Percentiles rank a stretch among this genome's conserved stretches.
Evolutionary conservation across 53 echinoderm and acorn worm species (phyloP).

Genomic region (Hippasteria phrygiana): DNA sequence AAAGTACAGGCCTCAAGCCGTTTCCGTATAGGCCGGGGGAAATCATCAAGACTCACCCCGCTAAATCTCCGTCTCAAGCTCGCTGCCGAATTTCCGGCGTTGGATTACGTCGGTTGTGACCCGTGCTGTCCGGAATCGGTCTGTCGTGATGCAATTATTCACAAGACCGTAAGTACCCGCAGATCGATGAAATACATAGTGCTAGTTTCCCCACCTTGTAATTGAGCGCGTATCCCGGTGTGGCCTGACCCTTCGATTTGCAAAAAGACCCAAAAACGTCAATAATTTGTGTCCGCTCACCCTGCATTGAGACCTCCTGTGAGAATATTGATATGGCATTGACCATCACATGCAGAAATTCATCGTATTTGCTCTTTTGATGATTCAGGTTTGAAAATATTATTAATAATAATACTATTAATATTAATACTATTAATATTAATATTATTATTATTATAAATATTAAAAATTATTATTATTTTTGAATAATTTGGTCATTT

Average conservation of each 20-base stretch:
- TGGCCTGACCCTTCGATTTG: neutral
- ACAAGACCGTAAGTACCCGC: neutral
- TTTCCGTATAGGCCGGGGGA: neutral
- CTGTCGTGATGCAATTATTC: neutral
- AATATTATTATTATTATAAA: too few species aligned
- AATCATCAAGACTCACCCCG: neutral
- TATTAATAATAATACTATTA: too few species aligned
- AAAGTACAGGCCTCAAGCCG: neutral
- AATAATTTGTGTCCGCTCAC: neutral
- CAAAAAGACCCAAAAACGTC: neutral
- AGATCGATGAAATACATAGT: neutral
- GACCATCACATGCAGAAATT: too few species aligned
- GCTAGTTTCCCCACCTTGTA: neutral
- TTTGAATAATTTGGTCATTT: too few species aligned
- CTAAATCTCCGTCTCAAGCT: neutral
- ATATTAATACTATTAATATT: too few species aligned
- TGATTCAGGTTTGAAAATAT: too few species aligned
- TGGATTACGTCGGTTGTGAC: neutral
- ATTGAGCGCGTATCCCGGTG: neutral
- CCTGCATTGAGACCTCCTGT: neutral
- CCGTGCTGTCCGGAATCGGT: neutral
- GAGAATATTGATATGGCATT: too few species aligned
- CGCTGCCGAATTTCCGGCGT: neutral
- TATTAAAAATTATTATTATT: too few species aligned
- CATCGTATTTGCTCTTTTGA: too few species aligned